Conservation (phyloP, 1,140 invertebrate genomes). For the Drosophila repleta region DNA sequence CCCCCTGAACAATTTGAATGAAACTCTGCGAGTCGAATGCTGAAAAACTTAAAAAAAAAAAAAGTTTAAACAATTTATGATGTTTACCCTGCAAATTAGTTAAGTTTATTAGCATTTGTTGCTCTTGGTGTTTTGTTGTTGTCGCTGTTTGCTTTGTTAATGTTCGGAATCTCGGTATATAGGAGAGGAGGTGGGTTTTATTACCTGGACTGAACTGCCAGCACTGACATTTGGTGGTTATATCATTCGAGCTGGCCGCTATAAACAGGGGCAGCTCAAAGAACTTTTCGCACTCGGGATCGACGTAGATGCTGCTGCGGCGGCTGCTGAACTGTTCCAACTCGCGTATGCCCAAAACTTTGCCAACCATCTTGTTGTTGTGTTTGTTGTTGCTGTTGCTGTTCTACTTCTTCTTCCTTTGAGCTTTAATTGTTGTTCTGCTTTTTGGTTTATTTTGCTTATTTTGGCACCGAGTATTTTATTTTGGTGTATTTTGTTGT, state of each 20-base stretch:
- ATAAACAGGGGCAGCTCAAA: constrained; percentile 82
- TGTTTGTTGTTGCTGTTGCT: constrained; percentile 11
- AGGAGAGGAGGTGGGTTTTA: constrained; percentile 19
- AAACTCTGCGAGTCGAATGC: not conserved
- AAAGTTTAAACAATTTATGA: constrained; percentile 11
- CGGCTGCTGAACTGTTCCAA: constrained; percentile 81
- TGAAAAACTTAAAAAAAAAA: not conserved
- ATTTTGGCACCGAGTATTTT: constrained; percentile 48
- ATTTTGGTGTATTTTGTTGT: constrained; percentile 37
- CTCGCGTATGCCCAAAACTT: constrained; percentile 80
- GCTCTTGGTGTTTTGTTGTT: too few species aligned
- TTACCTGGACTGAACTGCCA: constrained; percentile 83
- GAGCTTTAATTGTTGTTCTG: not conserved
- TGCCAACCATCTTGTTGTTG: constrained; percentile 73
- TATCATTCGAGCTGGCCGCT: constrained; percentile 81
- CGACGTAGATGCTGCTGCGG: constrained; percentile 82
- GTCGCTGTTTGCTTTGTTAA: constrained; percentile 1
- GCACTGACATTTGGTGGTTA: constrained; percentile 81
- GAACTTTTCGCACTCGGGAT: constrained; percentile 84
- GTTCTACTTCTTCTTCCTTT: constrained; percentile 17
- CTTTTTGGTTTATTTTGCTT: constrained; percentile 48
- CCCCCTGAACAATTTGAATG: not conserved
- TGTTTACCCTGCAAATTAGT: constrained; percentile 24
- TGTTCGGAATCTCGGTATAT: constrained; percentile 16
- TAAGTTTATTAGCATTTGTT: constrained; percentile 13